Evolutionary conservation across 2,797 vertebrate species (phyloP), one percentile per base, ranked within the genome.

Genomic region (Lerista edwardsae): DNA sequence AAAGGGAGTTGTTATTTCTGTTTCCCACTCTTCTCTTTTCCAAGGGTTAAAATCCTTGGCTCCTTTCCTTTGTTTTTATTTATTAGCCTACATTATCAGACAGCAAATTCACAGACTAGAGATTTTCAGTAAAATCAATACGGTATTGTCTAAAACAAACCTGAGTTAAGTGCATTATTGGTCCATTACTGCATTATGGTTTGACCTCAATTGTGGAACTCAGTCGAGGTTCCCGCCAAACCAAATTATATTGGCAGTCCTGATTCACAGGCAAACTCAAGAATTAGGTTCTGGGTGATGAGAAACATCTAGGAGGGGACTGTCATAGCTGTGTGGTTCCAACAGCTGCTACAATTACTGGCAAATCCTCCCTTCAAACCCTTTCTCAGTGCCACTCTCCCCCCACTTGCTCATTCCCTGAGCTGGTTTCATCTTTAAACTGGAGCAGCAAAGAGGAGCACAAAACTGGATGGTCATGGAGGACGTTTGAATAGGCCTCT

Each of bases 111-210:
- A 78, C 75, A 67, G 81, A 88, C 62, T 10, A 81, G 85, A 89
- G 59, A 73, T 79, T 90, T 91, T 93, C 92, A 79, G 85, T 80
- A 90, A 89, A 92, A 94, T 92, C 92, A 88, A 92, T 93, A 91
- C 79, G 87, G 87, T 72, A 82, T 21, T 89, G 65, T 84, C 90
- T 90, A 3, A n/a, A 92, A 93, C 82, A 84, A 84, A 89, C 81
- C 6, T 57, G 84, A 91, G 88, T 86, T 88, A 94, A 91, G 91
- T 81, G 79, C 76, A 84, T 92, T 90, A 76, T 89, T 87, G 88
- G 85, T 90, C 91, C 89, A 75, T 88, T 84, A 79, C 71, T 79
- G 3, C 59, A 87, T 78, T 86, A 85, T 86, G 90, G 87, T 88
- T 94, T 86, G 76, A 88, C 84, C 88, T 84, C 14, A 88, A 29